Conservation (phyloP, 2,113 vertebrate species). For the Zapornia atra region DNA sequence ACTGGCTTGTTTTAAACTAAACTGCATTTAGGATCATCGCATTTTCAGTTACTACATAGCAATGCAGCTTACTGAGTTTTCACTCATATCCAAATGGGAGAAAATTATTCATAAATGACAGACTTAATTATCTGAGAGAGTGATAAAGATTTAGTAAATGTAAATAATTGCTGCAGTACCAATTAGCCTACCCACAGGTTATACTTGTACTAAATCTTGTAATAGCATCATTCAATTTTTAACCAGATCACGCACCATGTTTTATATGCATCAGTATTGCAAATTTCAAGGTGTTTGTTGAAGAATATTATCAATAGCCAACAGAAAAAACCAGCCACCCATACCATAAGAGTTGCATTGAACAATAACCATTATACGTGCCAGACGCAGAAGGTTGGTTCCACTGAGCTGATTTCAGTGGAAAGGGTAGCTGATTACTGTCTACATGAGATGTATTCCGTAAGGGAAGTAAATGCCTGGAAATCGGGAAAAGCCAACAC, state of each 20-base stretch:
- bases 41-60: not conserved
- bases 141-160: not conserved
- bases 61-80: not conserved
- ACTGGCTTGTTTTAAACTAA: not conserved
- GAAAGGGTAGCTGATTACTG: conserved; percentile 15
- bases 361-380: not conserved
- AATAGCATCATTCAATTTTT: not conserved
- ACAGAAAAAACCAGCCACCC: not conserved
- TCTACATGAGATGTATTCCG: conserved; percentile 22
- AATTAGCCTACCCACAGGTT: not conserved
- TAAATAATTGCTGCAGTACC: not conserved
- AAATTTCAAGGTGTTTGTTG: conserved; percentile 54
- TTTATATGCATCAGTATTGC: not conserved
- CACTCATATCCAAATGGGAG: not conserved
- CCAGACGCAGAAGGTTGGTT: conserved; percentile 30
- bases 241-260: not conserved
- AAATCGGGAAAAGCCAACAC: conserved; percentile 24
- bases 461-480: conserved; percentile 32
- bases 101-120: not conserved
- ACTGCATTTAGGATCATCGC: not conserved
- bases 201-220: not conserved
- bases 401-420: conserved; percentile 29
- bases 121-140: not conserved
- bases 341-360: not conserved
- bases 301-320: conserved; percentile 24